These are phyloP conservation scores for Suncus etruscus DNA, from an alignment of 2,113 vertebrate species.

Conservation along the genomic window DNA sequence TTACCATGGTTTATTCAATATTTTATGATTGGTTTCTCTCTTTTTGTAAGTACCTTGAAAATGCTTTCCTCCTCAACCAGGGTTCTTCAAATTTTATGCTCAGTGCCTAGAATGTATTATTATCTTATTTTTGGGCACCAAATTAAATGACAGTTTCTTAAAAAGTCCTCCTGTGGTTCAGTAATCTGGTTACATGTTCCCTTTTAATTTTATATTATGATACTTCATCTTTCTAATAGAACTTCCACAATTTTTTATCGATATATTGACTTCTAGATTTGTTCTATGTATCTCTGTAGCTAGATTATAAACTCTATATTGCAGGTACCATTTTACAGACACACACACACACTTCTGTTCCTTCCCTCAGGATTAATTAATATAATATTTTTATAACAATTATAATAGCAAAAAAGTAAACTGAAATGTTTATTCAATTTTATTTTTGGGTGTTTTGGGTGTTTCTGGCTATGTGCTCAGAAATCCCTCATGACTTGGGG, in stretches of 20 bases:
- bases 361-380: slow-evolving; percentile 1
- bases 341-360: neutral
- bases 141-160: slow-evolving; percentile 30
- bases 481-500: too few relatives aligned
- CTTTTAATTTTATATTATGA: neutral
- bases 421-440: slow-evolving; percentile 28
- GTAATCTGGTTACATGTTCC: slow-evolving; percentile 26
- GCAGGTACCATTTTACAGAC: slow-evolving; percentile 13
- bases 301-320: neutral
- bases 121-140: neutral
- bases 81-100: neutral
- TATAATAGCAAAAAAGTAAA: slow-evolving; percentile 37
- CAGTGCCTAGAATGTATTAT: neutral
- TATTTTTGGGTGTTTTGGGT: too few relatives aligned
- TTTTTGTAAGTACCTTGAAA: slow-evolving; percentile 51
- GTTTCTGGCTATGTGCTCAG: too few relatives aligned
- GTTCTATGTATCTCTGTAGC: neutral
- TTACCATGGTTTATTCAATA: neutral
- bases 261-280: slow-evolving; percentile 4
- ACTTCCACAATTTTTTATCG: neutral
- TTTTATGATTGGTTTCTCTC: neutral
- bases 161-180: slow-evolving; percentile 8
- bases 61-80: neutral
- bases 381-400: neutral
- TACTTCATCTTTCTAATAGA: neutral